Evolutionary conservation across 2,888 invertebrate genomes (phyloP).

Genomic region (Dendrolimus pini): DNA sequence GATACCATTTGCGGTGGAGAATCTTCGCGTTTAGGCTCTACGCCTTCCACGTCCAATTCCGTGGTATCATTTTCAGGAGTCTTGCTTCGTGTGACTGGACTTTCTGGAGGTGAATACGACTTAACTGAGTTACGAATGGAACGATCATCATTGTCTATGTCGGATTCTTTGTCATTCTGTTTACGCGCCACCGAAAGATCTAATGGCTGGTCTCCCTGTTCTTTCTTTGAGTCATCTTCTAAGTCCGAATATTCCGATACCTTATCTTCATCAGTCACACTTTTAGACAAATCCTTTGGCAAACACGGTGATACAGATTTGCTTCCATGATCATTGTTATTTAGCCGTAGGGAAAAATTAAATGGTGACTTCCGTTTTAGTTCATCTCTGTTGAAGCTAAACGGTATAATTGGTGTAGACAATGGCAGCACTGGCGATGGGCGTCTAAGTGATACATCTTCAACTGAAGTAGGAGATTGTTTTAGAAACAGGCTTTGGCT

Average conservation of each 20-base stretch:
- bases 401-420: conserved; percentile 46
- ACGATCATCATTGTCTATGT: conserved; percentile 54
- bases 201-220: conserved; percentile 81
- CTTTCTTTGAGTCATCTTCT: conserved; percentile 55
- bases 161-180: conserved; percentile 59
- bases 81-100: conserved; percentile 51
- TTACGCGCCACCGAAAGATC: conserved; percentile 83
- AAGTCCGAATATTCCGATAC: conserved; percentile 49
- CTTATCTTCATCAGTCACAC: conserved; percentile 41
- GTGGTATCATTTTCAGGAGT: conserved; percentile 71
- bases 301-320: conserved; percentile 41
- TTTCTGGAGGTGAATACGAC: conserved; percentile 66
- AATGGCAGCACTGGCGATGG: conserved; percentile 81
- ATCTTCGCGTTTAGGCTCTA: conserved; percentile 61
- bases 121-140: conserved; percentile 60
- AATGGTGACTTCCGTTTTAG: conserved; percentile 54
- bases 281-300: conserved; percentile 58
- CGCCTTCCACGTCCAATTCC: conserved; percentile 75
- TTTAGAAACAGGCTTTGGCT: conserved; percentile 63
- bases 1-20: conserved; percentile 54
- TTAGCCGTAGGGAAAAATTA: conserved; percentile 47
- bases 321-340: conserved; percentile 43
- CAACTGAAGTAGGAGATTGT: conserved; percentile 80
- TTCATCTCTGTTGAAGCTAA: conserved; percentile 49
- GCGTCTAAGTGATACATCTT: conserved; percentile 79